These are phyloP conservation scores for Falco columbarius DNA, from an alignment of 2,797 vertebrate species.

Conservation along the genomic window DNA sequence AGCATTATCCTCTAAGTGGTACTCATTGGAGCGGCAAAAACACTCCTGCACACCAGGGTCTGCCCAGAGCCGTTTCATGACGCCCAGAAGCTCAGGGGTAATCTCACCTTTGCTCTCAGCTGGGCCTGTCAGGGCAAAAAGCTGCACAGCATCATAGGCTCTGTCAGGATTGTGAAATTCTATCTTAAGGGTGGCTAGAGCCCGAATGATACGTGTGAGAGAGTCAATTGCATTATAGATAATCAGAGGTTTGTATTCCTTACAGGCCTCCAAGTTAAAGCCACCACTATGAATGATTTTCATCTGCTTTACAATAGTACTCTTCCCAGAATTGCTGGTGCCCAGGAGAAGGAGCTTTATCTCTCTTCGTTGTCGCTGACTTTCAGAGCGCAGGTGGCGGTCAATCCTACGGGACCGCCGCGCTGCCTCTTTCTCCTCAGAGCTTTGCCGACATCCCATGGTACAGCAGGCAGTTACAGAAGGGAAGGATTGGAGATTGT, in stretches of 20 bases:
- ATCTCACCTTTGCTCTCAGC: constrained; percentile 99
- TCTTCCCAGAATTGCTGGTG: constrained; percentile 99
- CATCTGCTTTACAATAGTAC: constrained; percentile 99
- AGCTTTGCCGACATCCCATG: constrained; percentile 99
- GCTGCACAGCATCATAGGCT: constrained; percentile 96
- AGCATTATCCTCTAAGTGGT: constrained; percentile 99
- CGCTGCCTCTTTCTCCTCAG: constrained; percentile 99
- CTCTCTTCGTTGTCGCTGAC: constrained; percentile 95
- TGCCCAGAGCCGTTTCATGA: constrained; percentile 96
- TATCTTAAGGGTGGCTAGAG: constrained; percentile 94
- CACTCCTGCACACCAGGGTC: constrained; percentile 96
- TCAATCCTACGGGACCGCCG: constrained; percentile 96
- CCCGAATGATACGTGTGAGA: constrained; percentile 96
- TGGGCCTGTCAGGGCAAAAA: constrained; percentile 96
- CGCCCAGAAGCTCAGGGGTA: constrained; percentile 91
- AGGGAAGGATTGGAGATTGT: constrained; percentile 22
- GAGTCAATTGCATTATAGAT: constrained; percentile 99
- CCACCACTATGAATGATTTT: constrained; percentile 99
- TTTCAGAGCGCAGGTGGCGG: constrained; percentile 98
- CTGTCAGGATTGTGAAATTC: constrained; percentile 97
- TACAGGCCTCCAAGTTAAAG: constrained; percentile 97
- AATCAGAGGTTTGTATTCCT: constrained; percentile 98
- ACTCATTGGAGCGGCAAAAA: constrained; percentile 96
- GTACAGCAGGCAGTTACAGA: constrained; percentile 78
- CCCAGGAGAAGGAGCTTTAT: constrained; percentile 96